These are phyloP conservation scores for Shinisaurus crocodilurus DNA, from an alignment of 2,113 vertebrate genomes.

Conservation along the genomic window DNA sequence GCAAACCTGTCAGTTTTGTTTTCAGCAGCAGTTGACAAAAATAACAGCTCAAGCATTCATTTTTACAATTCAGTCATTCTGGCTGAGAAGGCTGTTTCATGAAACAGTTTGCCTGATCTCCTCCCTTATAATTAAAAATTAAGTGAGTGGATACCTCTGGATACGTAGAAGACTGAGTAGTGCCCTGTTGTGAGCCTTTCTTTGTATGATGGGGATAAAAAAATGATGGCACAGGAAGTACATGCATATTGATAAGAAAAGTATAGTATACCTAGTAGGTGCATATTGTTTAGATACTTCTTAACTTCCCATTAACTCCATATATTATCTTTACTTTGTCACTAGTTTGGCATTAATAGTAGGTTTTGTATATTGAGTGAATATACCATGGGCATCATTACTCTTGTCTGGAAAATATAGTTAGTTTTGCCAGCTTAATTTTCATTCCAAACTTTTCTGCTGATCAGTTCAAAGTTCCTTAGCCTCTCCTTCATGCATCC, in stretches of 20 bases:
- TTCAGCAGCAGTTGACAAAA: constrained; percentile 44
- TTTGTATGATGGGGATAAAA: background rate
- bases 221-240: background rate
- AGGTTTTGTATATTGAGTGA: constrained; percentile 11
- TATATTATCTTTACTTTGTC: constrained; percentile 29
- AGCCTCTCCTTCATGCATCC: background rate
- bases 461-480: constrained; percentile 15
- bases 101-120: constrained; percentile 11
- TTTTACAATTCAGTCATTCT: constrained; percentile 15
- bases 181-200: constrained; percentile 12
- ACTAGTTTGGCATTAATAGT: constrained; percentile 38
- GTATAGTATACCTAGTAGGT: constrained; percentile 18
- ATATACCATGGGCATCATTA: constrained; percentile 32
- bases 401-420: constrained; percentile 26
- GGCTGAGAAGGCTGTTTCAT: constrained; percentile 48
- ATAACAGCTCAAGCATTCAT: constrained; percentile 50
- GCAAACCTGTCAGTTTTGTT: constrained; percentile 53
- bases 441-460: background rate
- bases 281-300: constrained; percentile 29
- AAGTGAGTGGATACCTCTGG: constrained; percentile 29
- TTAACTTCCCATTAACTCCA: constrained; percentile 21
- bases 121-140: constrained; percentile 30
- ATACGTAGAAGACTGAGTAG: constrained; percentile 34
- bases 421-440: constrained; percentile 20
- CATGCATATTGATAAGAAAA: constrained; percentile 8